A percentile compares a stretch with the other conserved stretches of the same genome.
Evolutionary conservation across 2,113 vertebrate species (phyloP).

Genomic region (Microtus montanus): DNA sequence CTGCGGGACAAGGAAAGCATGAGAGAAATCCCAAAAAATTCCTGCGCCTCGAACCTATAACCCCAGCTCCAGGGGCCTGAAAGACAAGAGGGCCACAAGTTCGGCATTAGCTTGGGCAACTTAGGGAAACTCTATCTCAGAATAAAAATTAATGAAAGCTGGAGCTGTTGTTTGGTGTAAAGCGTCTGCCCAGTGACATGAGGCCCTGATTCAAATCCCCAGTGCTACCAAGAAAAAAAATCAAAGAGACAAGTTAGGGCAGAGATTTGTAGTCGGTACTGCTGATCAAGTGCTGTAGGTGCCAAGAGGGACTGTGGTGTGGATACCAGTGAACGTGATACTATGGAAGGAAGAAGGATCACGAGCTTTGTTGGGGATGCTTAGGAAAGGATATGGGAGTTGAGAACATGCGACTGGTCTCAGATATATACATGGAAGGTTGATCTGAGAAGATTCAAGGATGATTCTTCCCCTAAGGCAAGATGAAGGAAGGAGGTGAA

Average conservation of each 20-base stretch:
- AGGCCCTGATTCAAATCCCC: not conserved
- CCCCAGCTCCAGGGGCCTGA: not conserved
- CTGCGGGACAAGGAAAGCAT: not conserved
- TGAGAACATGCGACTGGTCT: not conserved
- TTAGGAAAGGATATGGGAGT: not conserved
- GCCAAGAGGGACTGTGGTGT: not conserved
- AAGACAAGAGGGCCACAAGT: not conserved
- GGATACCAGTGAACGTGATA: no score
- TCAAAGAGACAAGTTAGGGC: not conserved
- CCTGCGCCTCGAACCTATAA: not conserved
- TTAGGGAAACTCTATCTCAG: not conserved
- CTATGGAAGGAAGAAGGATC: not conserved
- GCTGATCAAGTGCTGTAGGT: not conserved
- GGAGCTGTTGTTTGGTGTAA: not conserved
- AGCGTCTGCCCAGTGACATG: not conserved
- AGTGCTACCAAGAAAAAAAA: not conserved
- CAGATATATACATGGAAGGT: not conserved
- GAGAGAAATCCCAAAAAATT: not conserved
- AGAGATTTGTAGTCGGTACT: not conserved
- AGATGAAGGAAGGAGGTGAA: not conserved
- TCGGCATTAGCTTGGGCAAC: not conserved
- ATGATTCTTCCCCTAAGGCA: not conserved
- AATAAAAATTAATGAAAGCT: not conserved
- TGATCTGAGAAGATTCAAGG: not conserved
- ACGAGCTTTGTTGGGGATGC: not conserved